A percentile compares a stretch with the other conserved stretches of the same genome.
phyloP scores from a whole-genome alignment of 2,888 invertebrate genomes.

The Hetaerina titia region DNA sequence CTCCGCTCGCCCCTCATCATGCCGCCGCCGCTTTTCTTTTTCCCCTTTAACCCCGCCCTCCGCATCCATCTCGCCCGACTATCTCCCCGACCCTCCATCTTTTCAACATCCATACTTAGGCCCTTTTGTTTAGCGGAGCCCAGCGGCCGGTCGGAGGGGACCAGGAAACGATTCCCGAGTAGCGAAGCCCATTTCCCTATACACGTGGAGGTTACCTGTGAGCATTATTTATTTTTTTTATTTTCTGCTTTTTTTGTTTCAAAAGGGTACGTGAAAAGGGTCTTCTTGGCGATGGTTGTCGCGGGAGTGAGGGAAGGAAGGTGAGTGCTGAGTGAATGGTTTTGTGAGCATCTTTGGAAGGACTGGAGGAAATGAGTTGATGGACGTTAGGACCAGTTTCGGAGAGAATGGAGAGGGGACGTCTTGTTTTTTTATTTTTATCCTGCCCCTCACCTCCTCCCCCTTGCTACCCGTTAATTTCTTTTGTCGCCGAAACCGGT shows the following conservation, averaged over 20 bases:
- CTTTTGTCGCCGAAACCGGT: constrained; percentile 61
- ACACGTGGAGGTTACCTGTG: constrained; percentile 45
- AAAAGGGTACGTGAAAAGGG: constrained; percentile 33
- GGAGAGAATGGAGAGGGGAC: constrained; percentile 39
- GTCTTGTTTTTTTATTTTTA: constrained; percentile 1
- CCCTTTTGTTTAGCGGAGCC: constrained; percentile 35
- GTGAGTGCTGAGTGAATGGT: background rate
- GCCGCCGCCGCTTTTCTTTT: constrained; percentile 5
- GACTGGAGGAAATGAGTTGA: constrained; percentile 48
- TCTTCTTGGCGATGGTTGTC: constrained; percentile 29
- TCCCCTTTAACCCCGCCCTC: constrained; percentile 30
- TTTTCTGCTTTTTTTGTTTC: constrained; percentile 54
- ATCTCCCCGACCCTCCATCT: background rate
- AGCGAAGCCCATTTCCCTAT: constrained; percentile 33
- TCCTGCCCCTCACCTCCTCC: background rate
- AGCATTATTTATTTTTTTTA: constrained; percentile 6
- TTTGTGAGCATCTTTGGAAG: background rate
- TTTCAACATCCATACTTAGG: constrained; percentile 44
- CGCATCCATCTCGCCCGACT: too few relatives aligned
- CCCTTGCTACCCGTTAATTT: constrained; percentile 53
- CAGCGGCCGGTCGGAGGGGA: background rate
- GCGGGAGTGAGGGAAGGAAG: background rate
- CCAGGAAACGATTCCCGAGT: background rate
- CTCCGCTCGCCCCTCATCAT: constrained; percentile 5
- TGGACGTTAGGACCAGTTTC: constrained; percentile 66